Conservation (phyloP, 2,888 invertebrate species). For the Anoncus sp. region DNA sequence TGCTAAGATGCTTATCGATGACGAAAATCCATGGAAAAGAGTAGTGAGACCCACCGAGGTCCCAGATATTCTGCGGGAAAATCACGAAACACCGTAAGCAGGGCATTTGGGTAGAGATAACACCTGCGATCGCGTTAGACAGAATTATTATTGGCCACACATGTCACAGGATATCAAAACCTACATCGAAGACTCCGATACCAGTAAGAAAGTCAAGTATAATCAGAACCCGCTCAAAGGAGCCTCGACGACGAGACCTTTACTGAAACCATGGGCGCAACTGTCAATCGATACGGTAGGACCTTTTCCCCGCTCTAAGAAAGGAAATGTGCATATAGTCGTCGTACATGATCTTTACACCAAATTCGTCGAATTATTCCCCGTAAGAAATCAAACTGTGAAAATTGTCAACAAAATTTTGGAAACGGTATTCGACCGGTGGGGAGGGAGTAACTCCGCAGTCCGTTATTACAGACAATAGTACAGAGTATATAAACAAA, state of each 20-base stretch:
- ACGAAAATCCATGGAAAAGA: background rate
- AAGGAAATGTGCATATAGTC: slow-evolving; percentile 35
- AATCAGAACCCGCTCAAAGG: slow-evolving; percentile 48
- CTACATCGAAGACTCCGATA: slow-evolving; percentile 1
- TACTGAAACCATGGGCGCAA: slow-evolving; percentile 48
- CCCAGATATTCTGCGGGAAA: too few species aligned
- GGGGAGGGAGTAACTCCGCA: slow-evolving; percentile 37
- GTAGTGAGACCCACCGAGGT: background rate
- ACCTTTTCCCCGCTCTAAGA: slow-evolving; percentile 40
- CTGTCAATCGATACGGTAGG: slow-evolving; percentile 48
- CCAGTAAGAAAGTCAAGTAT: slow-evolving; percentile 40
- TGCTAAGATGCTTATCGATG: background rate
- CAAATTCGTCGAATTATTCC: slow-evolving; percentile 45
- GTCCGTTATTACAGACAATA: slow-evolving; percentile 43
- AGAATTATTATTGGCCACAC: background rate
- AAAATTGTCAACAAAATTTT: slow-evolving; percentile 27
- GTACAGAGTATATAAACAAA: slow-evolving; percentile 48
- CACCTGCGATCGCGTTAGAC: background rate
- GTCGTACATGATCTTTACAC: slow-evolving; percentile 56
- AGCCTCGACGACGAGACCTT: slow-evolving; percentile 15
- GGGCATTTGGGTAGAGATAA: background rate
- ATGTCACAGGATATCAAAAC: background rate
- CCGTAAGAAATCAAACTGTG: slow-evolving; percentile 33
- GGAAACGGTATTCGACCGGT: slow-evolving; percentile 35
- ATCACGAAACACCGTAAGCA: too few species aligned